phyloP scores from a whole-genome alignment of 1,140 invertebrate genomes.

The Papilio machaon region DNA sequence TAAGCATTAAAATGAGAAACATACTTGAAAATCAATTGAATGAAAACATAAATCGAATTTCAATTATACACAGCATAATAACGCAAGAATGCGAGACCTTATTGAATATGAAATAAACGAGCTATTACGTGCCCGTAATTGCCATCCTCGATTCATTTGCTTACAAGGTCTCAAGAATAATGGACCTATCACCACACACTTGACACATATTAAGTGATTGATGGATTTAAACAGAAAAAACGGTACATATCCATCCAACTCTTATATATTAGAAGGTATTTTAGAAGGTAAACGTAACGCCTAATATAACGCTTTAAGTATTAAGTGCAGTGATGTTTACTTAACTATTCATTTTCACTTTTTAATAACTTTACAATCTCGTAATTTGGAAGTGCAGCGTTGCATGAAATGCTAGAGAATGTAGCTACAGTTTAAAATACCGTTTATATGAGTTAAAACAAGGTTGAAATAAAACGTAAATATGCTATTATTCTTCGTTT shows the following conservation, averaged over 20 bases:
- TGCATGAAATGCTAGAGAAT: constrained; percentile 10
- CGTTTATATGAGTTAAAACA: not conserved
- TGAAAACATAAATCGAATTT: not conserved
- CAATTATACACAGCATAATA: not conserved
- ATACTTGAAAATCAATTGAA: not conserved
- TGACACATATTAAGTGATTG: constrained; percentile 12
- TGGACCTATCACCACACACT: constrained; percentile 16
- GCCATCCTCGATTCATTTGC: not conserved
- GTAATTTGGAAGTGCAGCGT: not conserved
- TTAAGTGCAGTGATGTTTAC: not conserved
- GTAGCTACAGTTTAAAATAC: not conserved
- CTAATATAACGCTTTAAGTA: not conserved
- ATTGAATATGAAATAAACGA: constrained; percentile 16
- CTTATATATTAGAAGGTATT: not conserved
- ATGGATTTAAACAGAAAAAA: not conserved
- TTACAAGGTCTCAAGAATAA: constrained; percentile 9
- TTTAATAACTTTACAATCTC: constrained; percentile 12
- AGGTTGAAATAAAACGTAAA: not conserved
- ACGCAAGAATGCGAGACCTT: not conserved
- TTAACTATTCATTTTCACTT: constrained; percentile 20
- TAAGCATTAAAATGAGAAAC: not conserved
- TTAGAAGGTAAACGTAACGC: not conserved
- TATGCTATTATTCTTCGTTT: not conserved
- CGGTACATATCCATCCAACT: not conserved
- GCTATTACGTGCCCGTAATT: constrained; percentile 14